Evolutionary conservation across 2,797 vertebrate species (phyloP).

Genomic region (Diplodus puntazzo): DNA sequence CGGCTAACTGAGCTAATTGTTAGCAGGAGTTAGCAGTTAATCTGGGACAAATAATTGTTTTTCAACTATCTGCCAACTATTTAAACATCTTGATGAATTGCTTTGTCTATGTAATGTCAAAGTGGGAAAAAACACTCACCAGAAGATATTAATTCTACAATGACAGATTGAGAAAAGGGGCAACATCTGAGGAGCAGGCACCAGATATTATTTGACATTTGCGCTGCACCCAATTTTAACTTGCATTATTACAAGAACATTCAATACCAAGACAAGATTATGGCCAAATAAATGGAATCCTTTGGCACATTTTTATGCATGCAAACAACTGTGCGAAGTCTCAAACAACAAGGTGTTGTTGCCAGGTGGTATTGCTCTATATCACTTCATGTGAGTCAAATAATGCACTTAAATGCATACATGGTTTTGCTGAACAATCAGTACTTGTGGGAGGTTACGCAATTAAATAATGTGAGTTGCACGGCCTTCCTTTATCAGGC

Average conservation of each 20-base stretch:
- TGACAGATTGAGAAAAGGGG: background rate
- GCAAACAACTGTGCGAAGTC: background rate
- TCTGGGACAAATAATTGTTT: background rate
- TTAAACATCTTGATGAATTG: background rate
- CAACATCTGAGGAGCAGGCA: background rate
- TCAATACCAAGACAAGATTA: background rate
- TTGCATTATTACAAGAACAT: background rate
- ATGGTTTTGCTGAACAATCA: constrained; percentile 8
- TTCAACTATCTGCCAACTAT: background rate
- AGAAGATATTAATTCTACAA: background rate
- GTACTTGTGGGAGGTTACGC: background rate
- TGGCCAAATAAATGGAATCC: background rate
- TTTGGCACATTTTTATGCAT: background rate
- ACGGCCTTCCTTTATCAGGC: constrained; percentile 37
- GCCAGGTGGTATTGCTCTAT: background rate
- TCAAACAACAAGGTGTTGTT: background rate
- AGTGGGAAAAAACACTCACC: background rate
- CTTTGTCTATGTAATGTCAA: background rate
- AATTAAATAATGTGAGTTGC: constrained; percentile 37
- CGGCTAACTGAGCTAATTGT: too few relatives aligned
- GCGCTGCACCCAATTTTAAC: background rate
- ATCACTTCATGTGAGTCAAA: background rate
- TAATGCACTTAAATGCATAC: background rate
- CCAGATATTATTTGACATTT: background rate
- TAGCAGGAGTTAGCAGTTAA: background rate